A percentile compares a stretch with the other conserved stretches of the same genome.
Conservation (phyloP, 2,888 invertebrate genomes). For the Conops quadrifasciatus region DNA sequence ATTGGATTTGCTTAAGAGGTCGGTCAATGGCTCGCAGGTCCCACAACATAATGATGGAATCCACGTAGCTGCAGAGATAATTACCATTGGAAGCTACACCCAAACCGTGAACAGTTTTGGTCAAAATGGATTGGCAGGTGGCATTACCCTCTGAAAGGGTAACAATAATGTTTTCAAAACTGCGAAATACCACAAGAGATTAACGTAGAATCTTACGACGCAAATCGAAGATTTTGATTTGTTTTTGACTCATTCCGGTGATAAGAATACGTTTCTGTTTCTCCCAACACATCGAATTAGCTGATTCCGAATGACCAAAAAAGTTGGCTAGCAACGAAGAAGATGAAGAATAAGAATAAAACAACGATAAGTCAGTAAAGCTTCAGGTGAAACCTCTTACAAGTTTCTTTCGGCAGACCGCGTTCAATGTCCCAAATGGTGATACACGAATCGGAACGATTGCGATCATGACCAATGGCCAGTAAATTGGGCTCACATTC, state of each 20-base stretch:
- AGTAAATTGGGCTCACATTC: conserved; percentile 81
- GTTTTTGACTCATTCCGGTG: conserved; percentile 90
- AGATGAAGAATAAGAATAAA: background rate
- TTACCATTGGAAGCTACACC: conserved; percentile 81
- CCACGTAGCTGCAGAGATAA: conserved; percentile 84
- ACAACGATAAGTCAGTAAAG: background rate
- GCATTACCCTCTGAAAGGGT: conserved; percentile 70
- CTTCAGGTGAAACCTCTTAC: conserved; percentile 45
- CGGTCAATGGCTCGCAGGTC: conserved; percentile 87
- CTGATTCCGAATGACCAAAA: conserved; percentile 83
- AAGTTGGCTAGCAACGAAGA: conserved; percentile 66
- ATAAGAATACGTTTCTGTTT: conserved; percentile 78
- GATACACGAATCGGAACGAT: conserved; percentile 87
- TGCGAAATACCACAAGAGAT: too few species aligned
- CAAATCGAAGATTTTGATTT: conserved; percentile 87
- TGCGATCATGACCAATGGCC: conserved; percentile 88
- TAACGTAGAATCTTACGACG: conserved; percentile 71
- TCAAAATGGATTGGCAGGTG: conserved; percentile 68
- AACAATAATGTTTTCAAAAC: too few species aligned
- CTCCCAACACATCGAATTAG: conserved; percentile 87
- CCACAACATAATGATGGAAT: conserved; percentile 86
- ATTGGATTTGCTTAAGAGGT: conserved; percentile 77
- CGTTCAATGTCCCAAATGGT: conserved; percentile 82
- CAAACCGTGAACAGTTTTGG: conserved; percentile 86
- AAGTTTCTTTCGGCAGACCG: conserved; percentile 61